Evolutionary conservation across 2,888 invertebrate genomes (phyloP).

Genomic region (Scotopteryx bipunctaria): DNA sequence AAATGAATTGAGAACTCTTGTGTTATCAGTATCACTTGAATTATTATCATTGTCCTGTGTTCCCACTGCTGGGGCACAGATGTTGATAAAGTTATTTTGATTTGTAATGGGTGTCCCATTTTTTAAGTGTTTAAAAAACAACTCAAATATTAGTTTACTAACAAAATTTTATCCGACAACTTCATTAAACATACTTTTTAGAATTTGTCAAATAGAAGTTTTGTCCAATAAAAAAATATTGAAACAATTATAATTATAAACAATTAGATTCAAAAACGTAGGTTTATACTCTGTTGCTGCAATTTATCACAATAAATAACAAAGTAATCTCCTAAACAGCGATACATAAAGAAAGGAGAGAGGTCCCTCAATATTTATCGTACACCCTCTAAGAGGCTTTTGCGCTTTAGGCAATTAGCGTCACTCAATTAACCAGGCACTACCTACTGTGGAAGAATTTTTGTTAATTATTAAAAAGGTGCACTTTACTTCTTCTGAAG

Average conservation of each 20-base stretch:
- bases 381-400: slow-evolving; percentile 69
- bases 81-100: slow-evolving; percentile 4
- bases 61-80: slow-evolving; percentile 16
- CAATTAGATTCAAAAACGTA: too few relatives aligned
- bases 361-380: slow-evolving; percentile 66
- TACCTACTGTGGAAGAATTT: slow-evolving; percentile 69
- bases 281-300: not conserved
- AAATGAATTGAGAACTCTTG: slow-evolving; percentile 25
- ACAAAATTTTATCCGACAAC: too few relatives aligned
- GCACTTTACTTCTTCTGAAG: slow-evolving; percentile 66
- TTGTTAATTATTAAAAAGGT: slow-evolving; percentile 81
- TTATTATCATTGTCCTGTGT: slow-evolving; percentile 16
- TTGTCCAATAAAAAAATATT: too few relatives aligned
- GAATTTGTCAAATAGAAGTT: too few relatives aligned
- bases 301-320: slow-evolving; percentile 36
- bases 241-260: too few relatives aligned
- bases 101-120: slow-evolving; percentile 3
- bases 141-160: too few relatives aligned
- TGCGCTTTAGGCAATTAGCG: slow-evolving; percentile 79
- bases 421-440: slow-evolving; percentile 77
- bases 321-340: slow-evolving; percentile 40
- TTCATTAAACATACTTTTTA: too few relatives aligned
- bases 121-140: not conserved
- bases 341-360: slow-evolving; percentile 64
- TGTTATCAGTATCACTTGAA: slow-evolving; percentile 15